These are phyloP conservation scores for Ochropacha duplaris DNA, from an alignment of 2,888 invertebrate genomes.

Conservation along the genomic window DNA sequence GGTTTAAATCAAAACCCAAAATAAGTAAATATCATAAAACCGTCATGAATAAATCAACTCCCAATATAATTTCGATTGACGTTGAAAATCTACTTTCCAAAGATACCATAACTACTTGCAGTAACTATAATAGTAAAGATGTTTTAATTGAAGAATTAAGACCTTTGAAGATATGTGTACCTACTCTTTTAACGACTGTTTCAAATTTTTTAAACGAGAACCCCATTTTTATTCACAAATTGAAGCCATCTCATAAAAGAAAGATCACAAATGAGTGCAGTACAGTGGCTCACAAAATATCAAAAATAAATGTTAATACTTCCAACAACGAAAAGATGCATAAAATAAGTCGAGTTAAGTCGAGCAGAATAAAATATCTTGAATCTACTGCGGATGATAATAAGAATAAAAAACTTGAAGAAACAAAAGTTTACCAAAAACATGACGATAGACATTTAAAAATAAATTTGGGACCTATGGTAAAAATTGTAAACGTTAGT, in stretches of 20 bases:
- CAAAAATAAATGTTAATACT: slow-evolving; percentile 10
- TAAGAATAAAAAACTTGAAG: not conserved
- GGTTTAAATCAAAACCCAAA: slow-evolving; percentile 14
- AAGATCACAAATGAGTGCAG: slow-evolving; percentile 9
- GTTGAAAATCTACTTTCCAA: not conserved
- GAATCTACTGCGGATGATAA: not conserved
- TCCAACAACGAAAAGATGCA: not conserved
- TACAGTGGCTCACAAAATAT: slow-evolving; percentile 7
- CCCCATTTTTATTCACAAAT: not conserved
- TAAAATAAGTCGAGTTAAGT: not conserved
- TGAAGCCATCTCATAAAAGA: slow-evolving; percentile 9
- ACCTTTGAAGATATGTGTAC: slow-evolving; percentile 1
- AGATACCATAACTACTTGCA: not conserved
- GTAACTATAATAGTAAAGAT: not conserved
- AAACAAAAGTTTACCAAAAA: not conserved
- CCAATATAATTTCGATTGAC: not conserved
- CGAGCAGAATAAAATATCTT: not conserved
- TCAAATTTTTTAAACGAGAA: slow-evolving; percentile 24
- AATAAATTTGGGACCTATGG: not conserved
- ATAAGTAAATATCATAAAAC: slow-evolving; percentile 1
- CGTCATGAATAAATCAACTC: not conserved
- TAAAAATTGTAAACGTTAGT: no score
- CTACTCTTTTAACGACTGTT: slow-evolving; percentile 16
- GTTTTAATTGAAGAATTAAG: not conserved
- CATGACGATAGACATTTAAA: not conserved